These are phyloP conservation scores for Catharus minimus DNA, from an alignment of 2,113 vertebrate species.

Conservation along the genomic window DNA sequence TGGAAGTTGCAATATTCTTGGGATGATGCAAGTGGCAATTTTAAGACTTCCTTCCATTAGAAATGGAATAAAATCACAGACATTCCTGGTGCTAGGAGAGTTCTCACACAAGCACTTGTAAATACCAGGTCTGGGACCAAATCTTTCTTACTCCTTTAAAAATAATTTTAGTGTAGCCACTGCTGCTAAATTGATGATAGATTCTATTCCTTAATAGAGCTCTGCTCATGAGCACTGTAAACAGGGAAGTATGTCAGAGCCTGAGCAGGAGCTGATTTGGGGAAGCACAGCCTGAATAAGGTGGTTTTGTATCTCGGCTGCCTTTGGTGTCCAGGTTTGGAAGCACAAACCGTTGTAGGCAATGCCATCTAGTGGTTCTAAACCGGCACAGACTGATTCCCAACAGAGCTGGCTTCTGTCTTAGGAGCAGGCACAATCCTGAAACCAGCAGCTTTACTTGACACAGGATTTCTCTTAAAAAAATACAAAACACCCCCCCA, in stretches of 20 bases:
- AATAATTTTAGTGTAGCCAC: neutral
- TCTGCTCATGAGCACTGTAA: neutral
- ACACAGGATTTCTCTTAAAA: neutral
- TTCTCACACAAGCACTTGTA: neutral
- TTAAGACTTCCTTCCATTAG: neutral
- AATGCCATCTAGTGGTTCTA: constrained; percentile 65
- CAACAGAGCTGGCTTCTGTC: neutral
- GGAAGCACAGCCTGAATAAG: neutral
- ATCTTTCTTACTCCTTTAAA: neutral
- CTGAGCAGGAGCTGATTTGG: neutral
- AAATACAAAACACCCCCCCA: fast-evolving
- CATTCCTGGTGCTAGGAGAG: neutral
- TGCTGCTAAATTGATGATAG: neutral
- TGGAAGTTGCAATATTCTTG: neutral
- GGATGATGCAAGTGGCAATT: neutral
- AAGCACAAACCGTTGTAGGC: neutral
- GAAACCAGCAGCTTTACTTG: neutral
- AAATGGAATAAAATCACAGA: neutral
- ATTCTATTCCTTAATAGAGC: neutral
- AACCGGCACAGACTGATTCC: neutral
- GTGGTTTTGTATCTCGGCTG: neutral
- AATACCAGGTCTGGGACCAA: neutral
- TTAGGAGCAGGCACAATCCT: neutral
- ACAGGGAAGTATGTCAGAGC: neutral
- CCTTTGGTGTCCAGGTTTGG: fast-evolving